Evolutionary conservation across 2,888 invertebrate species (phyloP).

Genomic region (Tolmerus cingulatus): DNA sequence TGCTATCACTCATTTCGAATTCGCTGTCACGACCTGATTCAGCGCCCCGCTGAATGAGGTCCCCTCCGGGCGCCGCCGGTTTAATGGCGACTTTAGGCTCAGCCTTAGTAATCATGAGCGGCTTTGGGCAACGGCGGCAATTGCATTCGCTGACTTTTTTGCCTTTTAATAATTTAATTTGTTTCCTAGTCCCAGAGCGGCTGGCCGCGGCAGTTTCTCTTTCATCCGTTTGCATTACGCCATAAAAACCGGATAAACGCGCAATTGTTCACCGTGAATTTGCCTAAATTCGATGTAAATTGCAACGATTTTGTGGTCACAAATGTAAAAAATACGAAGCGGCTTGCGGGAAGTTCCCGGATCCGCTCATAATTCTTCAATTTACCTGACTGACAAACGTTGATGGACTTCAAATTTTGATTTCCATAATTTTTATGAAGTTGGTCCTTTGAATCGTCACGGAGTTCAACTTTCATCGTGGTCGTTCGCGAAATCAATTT

Average conservation of each 20-base stretch:
- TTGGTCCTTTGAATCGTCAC: not conserved
- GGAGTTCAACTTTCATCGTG: not conserved
- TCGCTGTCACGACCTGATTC: not conserved
- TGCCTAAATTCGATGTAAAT: not conserved
- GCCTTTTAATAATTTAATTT: not conserved
- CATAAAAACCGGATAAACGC: not conserved
- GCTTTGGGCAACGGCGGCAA: not conserved
- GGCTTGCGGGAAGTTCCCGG: not conserved
- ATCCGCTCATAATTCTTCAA: not conserved
- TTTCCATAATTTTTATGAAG: not conserved
- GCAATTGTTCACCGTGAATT: not conserved
- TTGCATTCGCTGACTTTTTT: not conserved
- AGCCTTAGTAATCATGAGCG: not conserved
- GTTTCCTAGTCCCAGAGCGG: not conserved
- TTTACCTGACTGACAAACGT: not conserved
- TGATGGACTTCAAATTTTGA: not conserved
- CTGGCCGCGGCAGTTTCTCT: not conserved
- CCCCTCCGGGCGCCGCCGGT: not conserved
- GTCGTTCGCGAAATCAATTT: not conserved
- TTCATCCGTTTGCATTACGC: not conserved
- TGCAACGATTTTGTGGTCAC: not conserved
- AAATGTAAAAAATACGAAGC: not conserved
- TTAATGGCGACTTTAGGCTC: not conserved
- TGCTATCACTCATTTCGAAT: not conserved
- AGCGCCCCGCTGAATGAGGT: not conserved